phyloP scores from a whole-genome alignment of 1,140 invertebrate species.

The Tetragonula clypearis region DNA sequence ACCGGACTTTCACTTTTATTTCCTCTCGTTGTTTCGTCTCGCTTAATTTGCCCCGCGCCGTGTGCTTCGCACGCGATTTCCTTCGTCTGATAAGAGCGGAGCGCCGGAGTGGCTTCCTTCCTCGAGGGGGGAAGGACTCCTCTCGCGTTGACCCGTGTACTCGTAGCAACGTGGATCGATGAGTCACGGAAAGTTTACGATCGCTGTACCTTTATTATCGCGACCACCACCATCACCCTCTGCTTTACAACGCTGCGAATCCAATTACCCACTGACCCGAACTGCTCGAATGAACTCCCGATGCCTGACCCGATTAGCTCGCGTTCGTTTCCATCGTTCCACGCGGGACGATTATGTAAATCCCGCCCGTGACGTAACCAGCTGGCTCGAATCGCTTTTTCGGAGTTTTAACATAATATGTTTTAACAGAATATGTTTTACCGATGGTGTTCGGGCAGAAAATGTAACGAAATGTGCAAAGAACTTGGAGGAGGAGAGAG shows the following conservation, averaged over 20 bases:
- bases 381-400: neutral
- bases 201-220: neutral
- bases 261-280: neutral
- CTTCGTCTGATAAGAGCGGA: no score
- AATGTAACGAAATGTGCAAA: no score
- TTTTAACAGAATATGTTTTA: no score
- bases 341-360: neutral
- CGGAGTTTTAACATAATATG: no score
- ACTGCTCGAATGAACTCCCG: neutral
- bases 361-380: neutral
- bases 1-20: conserved; percentile 57
- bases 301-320: neutral
- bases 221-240: neutral
- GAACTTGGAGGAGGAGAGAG: no score
- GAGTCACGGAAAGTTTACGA: neutral
- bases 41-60: conserved; percentile 12
- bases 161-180: neutral
- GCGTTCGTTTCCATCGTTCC: neutral
- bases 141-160: neutral
- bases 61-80: neutral
- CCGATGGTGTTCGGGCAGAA: no score
- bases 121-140: neutral
- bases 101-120: no score
- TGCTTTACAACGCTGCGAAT: neutral
- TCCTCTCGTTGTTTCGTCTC: conserved; percentile 31